Conservation (phyloP, 2,797 vertebrate genomes). For the Hydrocynus forskahlii region DNA sequence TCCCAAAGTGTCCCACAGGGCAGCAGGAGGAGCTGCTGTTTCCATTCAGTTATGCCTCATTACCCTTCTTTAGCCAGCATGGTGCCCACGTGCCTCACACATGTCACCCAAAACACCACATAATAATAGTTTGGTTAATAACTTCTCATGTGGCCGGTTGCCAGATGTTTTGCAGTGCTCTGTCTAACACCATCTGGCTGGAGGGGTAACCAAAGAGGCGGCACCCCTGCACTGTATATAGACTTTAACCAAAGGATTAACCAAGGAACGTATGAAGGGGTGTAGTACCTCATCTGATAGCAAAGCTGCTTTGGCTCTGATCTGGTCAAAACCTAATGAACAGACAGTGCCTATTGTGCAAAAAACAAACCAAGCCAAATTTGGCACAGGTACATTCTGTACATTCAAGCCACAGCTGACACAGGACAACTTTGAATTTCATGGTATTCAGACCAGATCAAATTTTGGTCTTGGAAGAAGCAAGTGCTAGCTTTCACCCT, state of each 20-base stretch:
- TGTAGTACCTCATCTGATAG: too few species aligned
- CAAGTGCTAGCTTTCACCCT: too few species aligned
- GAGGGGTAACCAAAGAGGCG: background rate
- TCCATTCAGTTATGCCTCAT: constrained; percentile 67
- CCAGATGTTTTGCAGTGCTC: background rate
- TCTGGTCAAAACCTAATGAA: too few species aligned
- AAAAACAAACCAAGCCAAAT: too few species aligned
- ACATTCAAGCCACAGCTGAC: too few species aligned
- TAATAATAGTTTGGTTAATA: constrained; percentile 53
- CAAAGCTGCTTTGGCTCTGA: too few species aligned
- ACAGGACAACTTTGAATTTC: too few species aligned
- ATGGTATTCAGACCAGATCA: too few species aligned
- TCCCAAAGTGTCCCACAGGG: background rate
- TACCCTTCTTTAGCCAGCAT: constrained; percentile 63
- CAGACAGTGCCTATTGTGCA: too few species aligned
- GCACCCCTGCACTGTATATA: background rate
- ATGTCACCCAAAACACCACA: constrained; percentile 57
- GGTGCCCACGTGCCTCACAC: constrained; percentile 61
- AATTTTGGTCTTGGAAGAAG: too few species aligned
- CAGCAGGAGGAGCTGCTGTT: constrained; percentile 39
- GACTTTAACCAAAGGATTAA: background rate
- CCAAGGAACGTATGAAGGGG: too few species aligned
- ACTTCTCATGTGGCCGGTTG: constrained; percentile 21
- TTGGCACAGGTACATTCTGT: too few species aligned
- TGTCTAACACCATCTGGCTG: background rate